Evolutionary conservation across 2,888 invertebrate species (phyloP).

Genomic region (Epinotia brunnichana): DNA sequence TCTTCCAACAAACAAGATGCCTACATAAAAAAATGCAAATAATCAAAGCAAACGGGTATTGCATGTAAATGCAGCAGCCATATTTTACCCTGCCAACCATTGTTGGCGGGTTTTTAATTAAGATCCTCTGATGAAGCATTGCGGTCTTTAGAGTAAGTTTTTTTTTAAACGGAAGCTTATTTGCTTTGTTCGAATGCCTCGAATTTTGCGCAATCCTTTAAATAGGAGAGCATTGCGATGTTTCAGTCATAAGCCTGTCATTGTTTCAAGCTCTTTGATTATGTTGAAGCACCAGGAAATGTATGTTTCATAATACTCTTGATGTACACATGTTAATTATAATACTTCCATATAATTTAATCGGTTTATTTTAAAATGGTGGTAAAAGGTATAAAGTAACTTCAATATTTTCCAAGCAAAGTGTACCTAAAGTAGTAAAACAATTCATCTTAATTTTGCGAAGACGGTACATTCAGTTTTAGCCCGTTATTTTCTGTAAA

Average conservation of each 20-base stretch:
- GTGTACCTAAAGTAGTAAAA: no score
- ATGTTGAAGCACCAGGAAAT: background rate
- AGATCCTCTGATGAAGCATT: slow-evolving; percentile 63
- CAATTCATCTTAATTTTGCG: no score
- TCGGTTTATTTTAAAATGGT: no score
- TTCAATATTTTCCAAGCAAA: background rate
- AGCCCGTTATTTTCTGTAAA: no score
- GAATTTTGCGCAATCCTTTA: slow-evolving; percentile 45
- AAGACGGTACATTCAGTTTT: no score
- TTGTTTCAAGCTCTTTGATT: slow-evolving; percentile 24
- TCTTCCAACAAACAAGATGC: background rate
- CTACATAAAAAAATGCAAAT: slow-evolving; percentile 8
- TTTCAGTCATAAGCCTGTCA: slow-evolving; percentile 23
- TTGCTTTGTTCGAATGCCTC: slow-evolving; percentile 48
- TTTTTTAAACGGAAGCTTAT: slow-evolving; percentile 49
- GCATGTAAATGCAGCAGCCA: slow-evolving; percentile 45
- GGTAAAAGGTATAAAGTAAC: background rate
- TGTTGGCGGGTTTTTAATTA: slow-evolving; percentile 65
- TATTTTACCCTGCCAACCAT: slow-evolving; percentile 59
- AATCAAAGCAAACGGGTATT: slow-evolving; percentile 37
- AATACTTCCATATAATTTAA: background rate
- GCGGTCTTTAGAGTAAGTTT: slow-evolving; percentile 55
- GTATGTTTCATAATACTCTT: background rate
- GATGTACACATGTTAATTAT: background rate
- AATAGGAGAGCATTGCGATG: slow-evolving; percentile 13